Percentiles rank a stretch among this genome's conserved stretches.
Evolutionary conservation across 2,888 invertebrate species (phyloP).

Genomic region (Nemoura dubitans): DNA sequence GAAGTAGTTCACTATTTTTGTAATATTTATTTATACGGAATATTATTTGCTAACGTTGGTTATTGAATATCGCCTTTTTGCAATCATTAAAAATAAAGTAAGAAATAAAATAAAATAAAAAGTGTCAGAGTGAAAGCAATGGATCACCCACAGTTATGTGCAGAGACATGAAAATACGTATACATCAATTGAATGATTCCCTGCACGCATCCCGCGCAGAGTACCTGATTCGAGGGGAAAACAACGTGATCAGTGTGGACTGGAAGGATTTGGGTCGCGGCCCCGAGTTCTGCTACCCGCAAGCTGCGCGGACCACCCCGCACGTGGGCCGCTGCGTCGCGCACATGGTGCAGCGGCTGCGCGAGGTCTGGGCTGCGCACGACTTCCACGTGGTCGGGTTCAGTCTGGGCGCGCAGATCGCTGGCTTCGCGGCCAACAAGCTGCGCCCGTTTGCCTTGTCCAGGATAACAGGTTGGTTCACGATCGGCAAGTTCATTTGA

Average conservation of each 20-base stretch:
- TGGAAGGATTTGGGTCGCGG: conserved; percentile 18
- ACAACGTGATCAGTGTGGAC: conserved; percentile 25
- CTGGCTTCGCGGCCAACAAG: conserved; percentile 53
- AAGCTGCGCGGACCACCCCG: background rate
- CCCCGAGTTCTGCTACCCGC: conserved; percentile 33
- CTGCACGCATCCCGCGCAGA: background rate
- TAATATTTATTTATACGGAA: too few relatives aligned
- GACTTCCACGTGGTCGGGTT: conserved; percentile 54
- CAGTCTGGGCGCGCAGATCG: conserved; percentile 56
- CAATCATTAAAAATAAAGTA: too few relatives aligned
- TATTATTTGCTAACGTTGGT: too few relatives aligned
- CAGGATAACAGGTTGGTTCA: conserved; percentile 54
- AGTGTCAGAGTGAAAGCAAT: too few relatives aligned
- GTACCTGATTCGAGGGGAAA: background rate
- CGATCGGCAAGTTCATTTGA: too few relatives aligned
- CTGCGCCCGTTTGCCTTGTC: conserved; percentile 36
- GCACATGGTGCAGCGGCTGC: background rate
- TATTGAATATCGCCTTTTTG: too few relatives aligned
- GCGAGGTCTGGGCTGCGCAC: background rate
- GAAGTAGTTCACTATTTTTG: too few relatives aligned
- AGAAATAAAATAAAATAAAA: too few relatives aligned
- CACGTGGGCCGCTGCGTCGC: conserved; percentile 35
- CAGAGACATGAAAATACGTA: too few relatives aligned
- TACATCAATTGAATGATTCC: too few relatives aligned
- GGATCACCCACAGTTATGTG: too few relatives aligned